Evolutionary conservation across 2,113 vertebrate species (phyloP).

Genomic region (Otus sunia): DNA sequence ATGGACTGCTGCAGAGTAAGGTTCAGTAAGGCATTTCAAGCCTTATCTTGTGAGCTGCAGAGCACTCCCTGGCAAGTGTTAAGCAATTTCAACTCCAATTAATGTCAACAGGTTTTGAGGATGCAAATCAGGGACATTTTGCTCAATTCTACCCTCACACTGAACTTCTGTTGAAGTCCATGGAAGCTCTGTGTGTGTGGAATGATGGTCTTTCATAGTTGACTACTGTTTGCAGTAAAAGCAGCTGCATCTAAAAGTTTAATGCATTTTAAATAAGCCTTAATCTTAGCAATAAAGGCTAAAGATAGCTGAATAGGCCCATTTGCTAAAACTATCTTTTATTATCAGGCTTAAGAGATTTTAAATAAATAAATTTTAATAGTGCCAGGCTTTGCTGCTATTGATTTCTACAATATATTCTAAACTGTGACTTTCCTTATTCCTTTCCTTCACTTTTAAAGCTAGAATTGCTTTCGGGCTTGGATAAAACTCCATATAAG

Average conservation of each 20-base stretch:
- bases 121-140: background rate
- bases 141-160: background rate
- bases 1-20: background rate
- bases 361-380: slow-evolving; percentile 11
- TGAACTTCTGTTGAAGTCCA: background rate
- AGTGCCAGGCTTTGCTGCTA: background rate
- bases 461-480: background rate
- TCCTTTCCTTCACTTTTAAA: background rate
- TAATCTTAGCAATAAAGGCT: background rate
- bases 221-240: background rate
- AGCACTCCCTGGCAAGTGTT: background rate
- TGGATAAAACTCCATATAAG: background rate
- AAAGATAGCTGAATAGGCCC: background rate
- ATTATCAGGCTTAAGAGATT: background rate
- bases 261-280: background rate
- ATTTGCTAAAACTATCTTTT: background rate
- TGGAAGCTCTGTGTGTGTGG: background rate
- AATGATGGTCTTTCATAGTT: background rate
- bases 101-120: background rate
- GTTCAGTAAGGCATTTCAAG: background rate
- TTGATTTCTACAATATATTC: slow-evolving; percentile 3
- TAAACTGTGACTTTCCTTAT: background rate
- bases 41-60: background rate
- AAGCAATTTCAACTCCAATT: background rate
- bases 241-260: background rate